Conservation (phyloP, 2,797 vertebrate genomes). For the Cercopithecus neglectus region DNA sequence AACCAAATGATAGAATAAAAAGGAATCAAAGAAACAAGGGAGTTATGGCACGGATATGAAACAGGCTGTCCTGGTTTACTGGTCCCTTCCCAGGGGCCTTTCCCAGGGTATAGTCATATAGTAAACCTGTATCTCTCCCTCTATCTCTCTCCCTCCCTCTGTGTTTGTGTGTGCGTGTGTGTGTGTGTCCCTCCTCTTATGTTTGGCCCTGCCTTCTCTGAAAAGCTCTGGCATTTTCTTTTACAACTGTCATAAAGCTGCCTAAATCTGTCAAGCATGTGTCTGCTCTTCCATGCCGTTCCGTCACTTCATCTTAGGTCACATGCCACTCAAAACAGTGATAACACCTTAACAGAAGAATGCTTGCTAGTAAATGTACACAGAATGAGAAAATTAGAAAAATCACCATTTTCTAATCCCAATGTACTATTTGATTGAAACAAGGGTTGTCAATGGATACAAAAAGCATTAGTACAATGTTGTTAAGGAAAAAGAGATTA, state of each 20-base stretch:
- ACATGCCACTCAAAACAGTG: background rate
- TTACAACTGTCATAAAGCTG: background rate
- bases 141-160: accelerated
- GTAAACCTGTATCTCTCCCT: background rate
- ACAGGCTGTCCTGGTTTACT: background rate
- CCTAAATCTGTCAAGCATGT: background rate
- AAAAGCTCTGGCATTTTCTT: background rate
- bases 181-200: background rate
- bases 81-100: background rate
- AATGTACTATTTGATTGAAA: background rate
- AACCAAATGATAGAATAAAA: background rate
- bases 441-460: background rate
- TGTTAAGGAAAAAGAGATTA: background rate
- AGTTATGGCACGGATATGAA: background rate
- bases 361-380: background rate
- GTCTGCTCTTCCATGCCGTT: background rate
- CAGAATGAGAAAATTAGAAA: background rate
- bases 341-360: background rate
- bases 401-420: background rate
- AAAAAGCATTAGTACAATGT: background rate
- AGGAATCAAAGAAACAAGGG: background rate
- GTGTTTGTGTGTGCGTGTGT: accelerated
- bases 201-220: background rate
- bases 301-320: background rate
- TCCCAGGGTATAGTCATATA: background rate